Conservation (phyloP, 2,888 invertebrate species). For the Mythimna loreyi region DNA sequence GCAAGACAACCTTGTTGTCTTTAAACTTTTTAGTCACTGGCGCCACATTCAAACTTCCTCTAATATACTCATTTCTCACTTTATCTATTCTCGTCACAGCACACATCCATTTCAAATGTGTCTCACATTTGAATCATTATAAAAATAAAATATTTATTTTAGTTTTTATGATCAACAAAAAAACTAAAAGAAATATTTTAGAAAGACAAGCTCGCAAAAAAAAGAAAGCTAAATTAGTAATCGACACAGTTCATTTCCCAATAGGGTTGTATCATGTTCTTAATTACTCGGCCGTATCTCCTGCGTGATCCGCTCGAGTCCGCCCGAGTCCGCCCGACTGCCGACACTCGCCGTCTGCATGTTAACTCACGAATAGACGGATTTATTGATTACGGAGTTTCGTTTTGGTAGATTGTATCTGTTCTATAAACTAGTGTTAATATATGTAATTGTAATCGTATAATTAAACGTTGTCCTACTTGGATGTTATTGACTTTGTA, state of each 20-base stretch:
- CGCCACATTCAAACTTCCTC: no score
- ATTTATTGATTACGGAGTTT: conserved; percentile 20
- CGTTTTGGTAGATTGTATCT: conserved; percentile 14
- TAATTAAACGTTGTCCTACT: background rate
- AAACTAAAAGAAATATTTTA: no score
- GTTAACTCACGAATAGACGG: conserved; percentile 34
- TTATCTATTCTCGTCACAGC: no score
- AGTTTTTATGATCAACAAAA: no score
- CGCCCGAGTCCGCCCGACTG: conserved; percentile 4
- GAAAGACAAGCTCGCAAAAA: background rate
- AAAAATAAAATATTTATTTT: no score
- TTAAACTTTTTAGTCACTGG: no score
- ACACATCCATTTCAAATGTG: no score
- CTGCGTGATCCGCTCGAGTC: conserved; percentile 12
- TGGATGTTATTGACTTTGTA: no score
- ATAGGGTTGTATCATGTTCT: conserved; percentile 16
- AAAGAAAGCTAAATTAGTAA: conserved; percentile 13
- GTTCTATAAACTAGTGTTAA: background rate
- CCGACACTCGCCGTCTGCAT: conserved; percentile 28
- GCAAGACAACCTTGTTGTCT: no score
- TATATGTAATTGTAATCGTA: background rate
- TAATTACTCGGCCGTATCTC: conserved; percentile 41
- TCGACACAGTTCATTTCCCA: conserved; percentile 14
- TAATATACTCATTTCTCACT: no score
- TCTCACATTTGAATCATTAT: no score